Evolutionary conservation across 2,113 vertebrate species (phyloP), one percentile per base, ranked within the genome.

Genomic region (Hemiprocne comata): DNA sequence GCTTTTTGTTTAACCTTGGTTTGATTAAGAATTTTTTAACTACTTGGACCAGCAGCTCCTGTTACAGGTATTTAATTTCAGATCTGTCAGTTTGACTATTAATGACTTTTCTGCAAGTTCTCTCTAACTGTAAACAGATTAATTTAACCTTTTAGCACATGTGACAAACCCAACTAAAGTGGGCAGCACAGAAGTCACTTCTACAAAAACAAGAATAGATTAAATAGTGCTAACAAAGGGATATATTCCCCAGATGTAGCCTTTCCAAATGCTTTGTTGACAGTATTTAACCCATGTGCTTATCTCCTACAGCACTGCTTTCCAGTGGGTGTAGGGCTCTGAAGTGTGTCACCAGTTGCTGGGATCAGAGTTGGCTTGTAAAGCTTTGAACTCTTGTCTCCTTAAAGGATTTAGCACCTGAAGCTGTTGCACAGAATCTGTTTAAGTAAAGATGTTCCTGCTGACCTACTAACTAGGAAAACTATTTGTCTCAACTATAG

Each of bases 321-420:
- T 67, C 75, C 53, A 84, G 28, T 8, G 42, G 18, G 33, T 34
- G 16, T 26, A 40, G 0, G 9, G 31, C 34, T 67, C 73, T 80
- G 29, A 86, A 19, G 2, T 16, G 42, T 58, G 73, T 55, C 55
- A 91, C 42, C 36, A 77, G 33, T 31, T 61, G 38, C 61, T 36
- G 42, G 28, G 69, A 84, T 57, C 6, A 7, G 25, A 50, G 57
- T 55, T n/a, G 42, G 53, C 65, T 77, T 74, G 19, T 40, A 75
- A 92, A 92, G 65, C 76, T 92, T 79, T n/a, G n/a, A 79, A 54
- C 31, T n/a, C 82, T 73, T 60, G 57, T 36, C 69, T 89, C 80
- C 80, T 95, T 89, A 94, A 91, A 87, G 70, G 93, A 89, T 87
- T 94, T 94, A 87, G 85, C 44, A 81, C 48, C 65, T 40, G 76